These are phyloP conservation scores for Drosophila albomicans DNA, from an alignment of 1,140 invertebrate species.

Conservation along the genomic window DNA sequence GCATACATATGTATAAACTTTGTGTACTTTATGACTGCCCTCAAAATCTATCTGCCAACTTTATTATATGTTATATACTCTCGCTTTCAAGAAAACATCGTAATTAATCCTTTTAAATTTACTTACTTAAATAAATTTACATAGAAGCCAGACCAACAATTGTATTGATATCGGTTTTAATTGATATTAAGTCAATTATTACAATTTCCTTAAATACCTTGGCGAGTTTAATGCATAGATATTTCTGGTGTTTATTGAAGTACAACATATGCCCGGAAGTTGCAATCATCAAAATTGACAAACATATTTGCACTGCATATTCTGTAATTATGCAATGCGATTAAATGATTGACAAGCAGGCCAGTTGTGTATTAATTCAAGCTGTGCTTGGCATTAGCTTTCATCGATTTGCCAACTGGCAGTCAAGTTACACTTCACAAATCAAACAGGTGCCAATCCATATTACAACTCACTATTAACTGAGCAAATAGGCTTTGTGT, in stretches of 20 bases:
- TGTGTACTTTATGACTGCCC: background rate
- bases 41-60: background rate
- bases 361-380: background rate
- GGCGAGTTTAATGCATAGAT: too few relatives aligned
- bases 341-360: background rate
- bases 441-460: background rate
- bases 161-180: too few relatives aligned
- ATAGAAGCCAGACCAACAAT: too few relatives aligned
- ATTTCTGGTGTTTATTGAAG: too few relatives aligned
- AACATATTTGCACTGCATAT: background rate
- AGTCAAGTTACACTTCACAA: background rate
- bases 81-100: too few relatives aligned
- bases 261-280: background rate
- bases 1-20: too few relatives aligned
- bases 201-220: too few relatives aligned
- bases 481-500: background rate
- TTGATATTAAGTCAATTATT: too few relatives aligned
- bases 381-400: background rate
- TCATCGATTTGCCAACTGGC: background rate
- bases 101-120: too few relatives aligned
- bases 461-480: background rate
- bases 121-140: too few relatives aligned
- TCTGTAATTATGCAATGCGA: background rate
- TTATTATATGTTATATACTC: background rate
- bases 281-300: background rate